phyloP scores from a whole-genome alignment of 2,113 vertebrate species.

The Epinephelus fuscoguttatus region DNA sequence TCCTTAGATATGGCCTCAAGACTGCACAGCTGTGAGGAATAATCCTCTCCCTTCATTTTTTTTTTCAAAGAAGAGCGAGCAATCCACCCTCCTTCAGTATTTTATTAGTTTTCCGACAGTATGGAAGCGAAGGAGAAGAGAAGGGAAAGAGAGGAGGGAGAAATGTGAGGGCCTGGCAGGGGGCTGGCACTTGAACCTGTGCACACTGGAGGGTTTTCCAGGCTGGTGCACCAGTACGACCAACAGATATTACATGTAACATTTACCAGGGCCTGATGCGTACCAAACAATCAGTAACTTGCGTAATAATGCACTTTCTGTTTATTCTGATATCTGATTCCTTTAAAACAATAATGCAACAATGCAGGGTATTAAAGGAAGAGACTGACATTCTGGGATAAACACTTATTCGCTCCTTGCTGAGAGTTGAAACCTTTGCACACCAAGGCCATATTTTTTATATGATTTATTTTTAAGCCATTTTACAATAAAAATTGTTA shows the following conservation, averaged over 20 bases:
- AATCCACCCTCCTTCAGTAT: conserved; percentile 56
- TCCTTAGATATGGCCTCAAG: conserved; percentile 73
- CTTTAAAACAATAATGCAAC: neutral
- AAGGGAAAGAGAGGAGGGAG: conserved; percentile 33
- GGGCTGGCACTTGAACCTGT: conserved; percentile 50
- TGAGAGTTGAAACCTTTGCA: neutral
- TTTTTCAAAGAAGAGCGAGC: conserved; percentile 60
- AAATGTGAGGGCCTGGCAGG: conserved; percentile 44
- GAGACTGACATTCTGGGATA: neutral
- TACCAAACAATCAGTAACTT: neutral
- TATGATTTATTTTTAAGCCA: no score
- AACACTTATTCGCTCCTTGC: neutral
- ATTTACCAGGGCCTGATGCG: neutral
- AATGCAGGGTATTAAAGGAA: neutral
- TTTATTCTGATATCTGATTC: neutral
- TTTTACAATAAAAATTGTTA: no score
- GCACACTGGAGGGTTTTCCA: conserved; percentile 28
- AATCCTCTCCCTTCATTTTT: conserved; percentile 59
- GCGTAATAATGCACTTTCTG: neutral
- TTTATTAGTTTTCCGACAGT: conserved; percentile 71
- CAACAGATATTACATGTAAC: neutral
- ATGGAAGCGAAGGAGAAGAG: conserved; percentile 18
- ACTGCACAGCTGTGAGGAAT: conserved; percentile 76
- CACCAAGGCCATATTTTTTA: no score
- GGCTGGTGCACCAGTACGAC: conserved; percentile 20